These are phyloP conservation scores for Netelia melanura DNA, from an alignment of 2,888 invertebrate genomes.

Conservation along the genomic window DNA sequence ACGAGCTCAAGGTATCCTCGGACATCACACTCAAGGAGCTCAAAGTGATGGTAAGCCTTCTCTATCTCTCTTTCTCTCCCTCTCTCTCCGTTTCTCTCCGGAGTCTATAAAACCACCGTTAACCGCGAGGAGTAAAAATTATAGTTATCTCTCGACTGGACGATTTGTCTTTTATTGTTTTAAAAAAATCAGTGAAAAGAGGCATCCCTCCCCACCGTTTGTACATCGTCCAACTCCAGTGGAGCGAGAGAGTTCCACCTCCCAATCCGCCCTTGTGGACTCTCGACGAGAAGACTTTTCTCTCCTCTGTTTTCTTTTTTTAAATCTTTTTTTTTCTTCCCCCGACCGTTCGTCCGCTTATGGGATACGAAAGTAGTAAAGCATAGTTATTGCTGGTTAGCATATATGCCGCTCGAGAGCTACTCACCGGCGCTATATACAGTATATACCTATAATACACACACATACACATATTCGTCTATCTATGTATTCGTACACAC, in stretches of 20 bases:
- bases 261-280: constrained; percentile 51
- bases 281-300: constrained; percentile 19
- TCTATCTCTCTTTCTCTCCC: constrained; percentile 10
- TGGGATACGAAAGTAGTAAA: constrained; percentile 81
- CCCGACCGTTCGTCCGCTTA: constrained; percentile 20
- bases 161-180: constrained; percentile 61
- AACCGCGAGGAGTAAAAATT: constrained; percentile 49
- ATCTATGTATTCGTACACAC: constrained; percentile 1
- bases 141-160: constrained; percentile 48
- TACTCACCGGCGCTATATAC: constrained; percentile 37
- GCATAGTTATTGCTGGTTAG: constrained; percentile 84
- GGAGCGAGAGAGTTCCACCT: constrained; percentile 10
- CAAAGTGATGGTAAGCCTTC: constrained; percentile 80
- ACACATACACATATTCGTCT: constrained; percentile 24
- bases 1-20: constrained; percentile 82
- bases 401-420: constrained; percentile 75
- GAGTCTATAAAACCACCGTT: constrained; percentile 18
- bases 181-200: constrained; percentile 59
- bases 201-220: constrained; percentile 20
- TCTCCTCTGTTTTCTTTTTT: not conserved
- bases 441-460: constrained; percentile 11
- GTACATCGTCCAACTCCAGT: constrained; percentile 4
- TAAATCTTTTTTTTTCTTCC: not conserved
- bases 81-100: constrained; percentile 7
- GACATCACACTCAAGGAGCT: constrained; percentile 81